Evolutionary conservation across 2,113 vertebrate species (phyloP).

Genomic region (Pungitius pungitius): DNA sequence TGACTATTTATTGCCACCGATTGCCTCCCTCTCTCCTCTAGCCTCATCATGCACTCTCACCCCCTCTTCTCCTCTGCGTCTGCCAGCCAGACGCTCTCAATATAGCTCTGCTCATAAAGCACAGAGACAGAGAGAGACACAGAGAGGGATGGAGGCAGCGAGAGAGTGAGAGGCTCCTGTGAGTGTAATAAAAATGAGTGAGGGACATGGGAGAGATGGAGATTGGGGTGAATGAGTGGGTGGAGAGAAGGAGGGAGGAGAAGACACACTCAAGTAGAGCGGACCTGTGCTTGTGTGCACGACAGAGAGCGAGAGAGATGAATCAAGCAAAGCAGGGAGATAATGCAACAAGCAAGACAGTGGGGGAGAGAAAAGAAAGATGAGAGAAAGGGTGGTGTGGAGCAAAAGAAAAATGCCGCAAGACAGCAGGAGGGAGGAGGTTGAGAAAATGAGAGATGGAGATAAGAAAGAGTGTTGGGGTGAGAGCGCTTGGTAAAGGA

Average conservation of each 20-base stretch:
- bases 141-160: constrained; percentile 46
- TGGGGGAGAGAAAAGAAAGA: constrained; percentile 6
- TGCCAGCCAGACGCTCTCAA: constrained; percentile 90
- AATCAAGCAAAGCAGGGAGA: constrained; percentile 54
- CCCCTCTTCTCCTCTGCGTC: constrained; percentile 78
- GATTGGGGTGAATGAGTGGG: constrained; percentile 72
- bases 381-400: not conserved
- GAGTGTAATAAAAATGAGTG: constrained; percentile 77
- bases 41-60: constrained; percentile 68
- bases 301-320: constrained; percentile 42
- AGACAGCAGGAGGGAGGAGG: constrained; percentile 41
- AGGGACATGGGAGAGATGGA: constrained; percentile 67
- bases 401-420: constrained; percentile 25
- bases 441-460: constrained; percentile 38
- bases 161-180: constrained; percentile 67
- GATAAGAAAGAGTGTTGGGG: constrained; percentile 13
- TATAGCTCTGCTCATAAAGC: constrained; percentile 93
- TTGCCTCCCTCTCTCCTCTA: constrained; percentile 43
- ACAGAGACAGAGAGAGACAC: constrained; percentile 62
- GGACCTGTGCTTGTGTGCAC: constrained; percentile 29
- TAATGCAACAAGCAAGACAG: constrained; percentile 30
- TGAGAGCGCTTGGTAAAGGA: constrained; percentile 15
- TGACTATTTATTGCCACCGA: constrained; percentile 23
- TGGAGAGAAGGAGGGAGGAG: constrained; percentile 58
- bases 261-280: constrained; percentile 56